Evolutionary conservation across 2,797 vertebrate species (phyloP).

Genomic region (Galagoides demidoff): DNA sequence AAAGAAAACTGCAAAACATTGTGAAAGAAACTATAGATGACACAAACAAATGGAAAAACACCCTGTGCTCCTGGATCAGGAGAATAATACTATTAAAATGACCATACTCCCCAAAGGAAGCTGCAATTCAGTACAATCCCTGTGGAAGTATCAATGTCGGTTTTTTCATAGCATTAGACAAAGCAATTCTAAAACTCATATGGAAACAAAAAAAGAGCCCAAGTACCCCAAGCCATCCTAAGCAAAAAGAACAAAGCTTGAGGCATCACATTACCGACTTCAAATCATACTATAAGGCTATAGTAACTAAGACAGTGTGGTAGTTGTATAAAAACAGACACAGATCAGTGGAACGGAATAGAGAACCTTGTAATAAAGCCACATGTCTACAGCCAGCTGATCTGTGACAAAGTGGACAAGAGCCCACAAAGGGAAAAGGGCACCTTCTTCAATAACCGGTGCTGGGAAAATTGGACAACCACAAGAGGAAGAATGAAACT

Average conservation of each 20-base stretch:
- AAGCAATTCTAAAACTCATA: background rate
- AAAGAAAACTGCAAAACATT: background rate
- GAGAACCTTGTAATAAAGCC: background rate
- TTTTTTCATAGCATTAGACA: background rate
- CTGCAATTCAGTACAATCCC: background rate
- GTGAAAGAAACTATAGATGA: background rate
- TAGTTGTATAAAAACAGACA: background rate
- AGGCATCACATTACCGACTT: background rate
- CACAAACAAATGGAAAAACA: background rate
- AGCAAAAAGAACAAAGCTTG: background rate
- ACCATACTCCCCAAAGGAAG: background rate
- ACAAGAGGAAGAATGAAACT: background rate
- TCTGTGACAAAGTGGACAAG: background rate
- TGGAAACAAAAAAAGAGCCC: background rate
- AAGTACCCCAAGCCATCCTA: background rate
- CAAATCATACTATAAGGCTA: background rate
- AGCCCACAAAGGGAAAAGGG: background rate
- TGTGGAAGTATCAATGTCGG: background rate
- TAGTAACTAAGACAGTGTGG: background rate
- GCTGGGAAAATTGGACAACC: background rate
- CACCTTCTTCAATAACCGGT: background rate
- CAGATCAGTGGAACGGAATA: background rate
- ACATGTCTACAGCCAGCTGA: background rate
- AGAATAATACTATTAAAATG: background rate
- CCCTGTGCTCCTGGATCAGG: background rate